These are phyloP conservation scores for Heteropelma amictum DNA, from an alignment of 2,888 invertebrate genomes.

Conservation along the genomic window DNA sequence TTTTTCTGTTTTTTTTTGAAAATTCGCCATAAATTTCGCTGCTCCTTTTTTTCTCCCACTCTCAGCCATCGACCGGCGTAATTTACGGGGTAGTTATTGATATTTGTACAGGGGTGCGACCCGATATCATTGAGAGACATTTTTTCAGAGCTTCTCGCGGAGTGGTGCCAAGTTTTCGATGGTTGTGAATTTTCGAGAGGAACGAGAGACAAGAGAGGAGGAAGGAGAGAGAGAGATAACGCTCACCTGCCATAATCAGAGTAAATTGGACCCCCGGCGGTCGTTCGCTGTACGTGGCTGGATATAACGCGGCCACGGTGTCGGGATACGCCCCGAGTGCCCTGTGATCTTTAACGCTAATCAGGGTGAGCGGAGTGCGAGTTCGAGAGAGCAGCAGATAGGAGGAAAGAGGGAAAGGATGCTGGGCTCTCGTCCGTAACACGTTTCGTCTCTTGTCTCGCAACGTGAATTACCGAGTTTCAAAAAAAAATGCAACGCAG, in stretches of 20 bases:
- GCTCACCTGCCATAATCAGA: slow-evolving; percentile 66
- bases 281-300: slow-evolving; percentile 49
- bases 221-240: slow-evolving; percentile 26
- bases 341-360: slow-evolving; percentile 69
- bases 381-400: slow-evolving; percentile 8
- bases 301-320: slow-evolving; percentile 41
- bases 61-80: too few species aligned
- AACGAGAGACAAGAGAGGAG: not conserved
- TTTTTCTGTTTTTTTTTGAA: too few species aligned
- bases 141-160: not conserved
- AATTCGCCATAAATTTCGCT: too few species aligned
- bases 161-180: not conserved
- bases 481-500: slow-evolving; percentile 55
- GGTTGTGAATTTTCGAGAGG: not conserved
- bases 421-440: not conserved
- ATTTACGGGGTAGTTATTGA: too few species aligned
- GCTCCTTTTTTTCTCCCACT: too few species aligned
- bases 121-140: not conserved
- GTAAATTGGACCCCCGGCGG: slow-evolving; percentile 63
- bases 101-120: too few species aligned
- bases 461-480: slow-evolving; percentile 62
- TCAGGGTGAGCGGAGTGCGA: slow-evolving; percentile 56
- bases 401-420: not conserved
- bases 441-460: slow-evolving; percentile 30
- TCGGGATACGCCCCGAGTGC: slow-evolving; percentile 60